Evolutionary conservation across 1,140 invertebrate genomes (phyloP), one percentile per base, ranked within the genome.

Genomic region (Drosophila pachea): DNA sequence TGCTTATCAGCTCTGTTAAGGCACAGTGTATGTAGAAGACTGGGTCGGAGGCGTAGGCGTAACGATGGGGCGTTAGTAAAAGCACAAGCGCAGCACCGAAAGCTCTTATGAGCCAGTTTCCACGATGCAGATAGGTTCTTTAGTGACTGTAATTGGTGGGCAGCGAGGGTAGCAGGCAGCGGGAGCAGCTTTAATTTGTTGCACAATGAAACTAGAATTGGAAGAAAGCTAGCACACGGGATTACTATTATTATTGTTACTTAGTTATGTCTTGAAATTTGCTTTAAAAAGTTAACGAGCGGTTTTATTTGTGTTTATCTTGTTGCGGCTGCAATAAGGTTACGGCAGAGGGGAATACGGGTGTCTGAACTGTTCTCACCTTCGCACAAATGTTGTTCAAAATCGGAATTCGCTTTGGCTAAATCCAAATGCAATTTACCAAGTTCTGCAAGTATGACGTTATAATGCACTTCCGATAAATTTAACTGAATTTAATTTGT

Each of bases 321-420:
- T 66, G 36, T 59, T 60, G 49, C 33, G 29, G 11, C 32, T 16
- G 5, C n/a, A 43, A 35, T 29, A 12, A 29, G 52, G 22, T 36
- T 7, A 43, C n/a, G 14, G 32, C 35, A 22, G 48, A 52, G 45
- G 36, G 36, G 14, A 12, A 11, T 59, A 22, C 42, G 16, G 32
- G 48, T 48, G 42, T 16, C 29, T 59, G 35, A 35, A 38, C 7
- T 54, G 14, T 58, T 61, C 76, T 76, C 61, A 88, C 87, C 87
- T 88, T 88, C 87, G 38, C 83, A 88, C 68, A 88, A 70, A 78
- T 88, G 87, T 58, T 88, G 86, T 53, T 88, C 77, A 56, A 88
- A 88, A 52, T 88, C 87, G 38, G 82, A 73, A 58, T 88, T 88
- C 9, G 79, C 79, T 73, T 86, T 78, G 38, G 86, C 81, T 63